A percentile compares a stretch with the other conserved stretches of the same genome.
Conservation (phyloP, 2,888 invertebrate species). For the Polydrusus cervinus region DNA sequence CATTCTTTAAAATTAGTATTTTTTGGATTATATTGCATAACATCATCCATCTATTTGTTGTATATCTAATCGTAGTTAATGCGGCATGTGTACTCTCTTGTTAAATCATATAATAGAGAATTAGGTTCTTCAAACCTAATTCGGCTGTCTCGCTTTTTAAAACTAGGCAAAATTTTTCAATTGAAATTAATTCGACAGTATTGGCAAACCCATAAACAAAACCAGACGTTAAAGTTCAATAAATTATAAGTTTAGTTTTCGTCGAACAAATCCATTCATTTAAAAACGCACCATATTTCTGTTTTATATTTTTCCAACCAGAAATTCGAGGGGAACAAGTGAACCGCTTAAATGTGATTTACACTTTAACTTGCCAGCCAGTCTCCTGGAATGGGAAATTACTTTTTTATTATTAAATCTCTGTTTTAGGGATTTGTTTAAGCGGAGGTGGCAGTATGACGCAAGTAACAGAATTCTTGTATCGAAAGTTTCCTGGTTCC, state of each 20-base stretch:
- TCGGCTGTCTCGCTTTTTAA: no score
- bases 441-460: no score
- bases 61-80: no score
- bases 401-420: slow-evolving; percentile 13
- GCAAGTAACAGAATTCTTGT: no score
- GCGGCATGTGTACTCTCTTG: no score
- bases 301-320: slow-evolving; percentile 15
- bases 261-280: slow-evolving; percentile 22
- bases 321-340: slow-evolving; percentile 15
- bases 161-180: neutral
- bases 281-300: slow-evolving; percentile 19
- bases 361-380: slow-evolving; percentile 29
- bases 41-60: no score
- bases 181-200: neutral
- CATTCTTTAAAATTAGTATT: no score
- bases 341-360: slow-evolving; percentile 27
- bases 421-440: neutral
- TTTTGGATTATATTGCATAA: no score
- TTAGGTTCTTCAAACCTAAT: no score
- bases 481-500: no score
- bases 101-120: no score
- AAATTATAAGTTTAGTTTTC: slow-evolving; percentile 14
- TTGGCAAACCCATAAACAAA: neutral
- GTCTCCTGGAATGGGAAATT: slow-evolving; percentile 7
- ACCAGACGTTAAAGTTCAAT: neutral